These are phyloP conservation scores for Ornithoptera alexandrae DNA, from an alignment of 2,888 invertebrate species.

Conservation along the genomic window DNA sequence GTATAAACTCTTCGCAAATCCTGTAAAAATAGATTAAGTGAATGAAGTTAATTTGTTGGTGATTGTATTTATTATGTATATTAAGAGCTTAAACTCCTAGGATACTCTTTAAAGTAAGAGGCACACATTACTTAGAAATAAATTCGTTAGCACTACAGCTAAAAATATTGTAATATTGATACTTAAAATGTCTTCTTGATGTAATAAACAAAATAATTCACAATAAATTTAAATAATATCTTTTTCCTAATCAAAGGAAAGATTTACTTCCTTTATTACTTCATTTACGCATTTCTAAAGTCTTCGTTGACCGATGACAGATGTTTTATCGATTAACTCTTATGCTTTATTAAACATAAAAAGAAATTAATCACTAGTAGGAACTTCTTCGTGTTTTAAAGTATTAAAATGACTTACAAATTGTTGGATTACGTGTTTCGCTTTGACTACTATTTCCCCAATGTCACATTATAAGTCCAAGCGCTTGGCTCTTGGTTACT, in stretches of 20 bases:
- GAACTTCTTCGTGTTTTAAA: neutral
- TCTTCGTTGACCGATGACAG: neutral
- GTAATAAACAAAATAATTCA: too few species aligned
- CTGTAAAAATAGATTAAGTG: slow-evolving; percentile 2
- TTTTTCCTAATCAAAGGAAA: too few species aligned
- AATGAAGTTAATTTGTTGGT: neutral
- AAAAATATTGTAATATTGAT: too few species aligned
- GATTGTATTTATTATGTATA: too few species aligned
- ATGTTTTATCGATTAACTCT: neutral
- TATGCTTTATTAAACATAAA: neutral
- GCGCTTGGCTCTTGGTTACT: neutral
- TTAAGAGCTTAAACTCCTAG: too few species aligned
- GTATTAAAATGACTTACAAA: neutral
- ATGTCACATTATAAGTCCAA: neutral
- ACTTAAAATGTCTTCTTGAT: too few species aligned
- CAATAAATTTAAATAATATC: too few species aligned
- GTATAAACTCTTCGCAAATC: neutral
- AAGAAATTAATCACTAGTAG: neutral
- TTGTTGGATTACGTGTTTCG: neutral
- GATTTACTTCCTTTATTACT: too few species aligned
- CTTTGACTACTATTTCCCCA: neutral
- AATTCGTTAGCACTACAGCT: too few species aligned
- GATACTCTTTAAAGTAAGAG: too few species aligned
- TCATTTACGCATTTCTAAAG: too few species aligned
- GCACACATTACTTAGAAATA: too few species aligned